A percentile compares a stretch with the other conserved stretches of the same genome.
Evolutionary conservation across 2,797 vertebrate genomes (phyloP).

Genomic region (Phrynocephalus forsythii): DNA sequence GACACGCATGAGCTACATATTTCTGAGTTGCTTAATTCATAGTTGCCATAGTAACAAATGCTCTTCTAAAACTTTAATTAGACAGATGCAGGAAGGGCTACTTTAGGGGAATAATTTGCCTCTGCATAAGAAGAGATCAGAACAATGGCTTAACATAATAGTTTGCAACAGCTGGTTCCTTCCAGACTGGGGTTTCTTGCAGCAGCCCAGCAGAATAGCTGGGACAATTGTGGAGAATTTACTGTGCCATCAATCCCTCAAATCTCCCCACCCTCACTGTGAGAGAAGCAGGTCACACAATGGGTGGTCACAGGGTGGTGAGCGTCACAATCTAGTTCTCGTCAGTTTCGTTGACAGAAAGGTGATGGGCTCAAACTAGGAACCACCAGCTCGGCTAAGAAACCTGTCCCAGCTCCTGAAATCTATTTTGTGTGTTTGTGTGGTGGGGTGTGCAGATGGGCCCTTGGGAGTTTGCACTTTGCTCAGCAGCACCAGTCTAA

Average conservation of each 20-base stretch:
- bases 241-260: neutral
- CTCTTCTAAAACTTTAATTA: conserved; percentile 43
- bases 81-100: conserved; percentile 45
- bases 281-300: neutral
- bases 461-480: too few species aligned
- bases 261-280: neutral
- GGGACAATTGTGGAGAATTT: neutral
- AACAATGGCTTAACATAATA: neutral
- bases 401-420: neutral
- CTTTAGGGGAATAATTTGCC: conserved; percentile 16
- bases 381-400: neutral
- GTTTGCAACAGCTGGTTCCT: neutral
- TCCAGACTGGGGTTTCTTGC: neutral
- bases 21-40: conserved; percentile 48
- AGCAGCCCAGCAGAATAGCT: neutral
- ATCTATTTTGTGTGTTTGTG: neutral
- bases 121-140: conserved; percentile 42
- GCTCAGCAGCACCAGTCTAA: neutral
- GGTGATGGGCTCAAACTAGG: too few species aligned
- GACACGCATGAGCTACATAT: neutral
- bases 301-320: neutral
- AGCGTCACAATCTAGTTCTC: neutral
- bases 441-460: too few species aligned
- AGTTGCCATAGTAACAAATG: conserved; percentile 47
- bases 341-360: neutral